phyloP scores from a whole-genome alignment of 2,113 vertebrate genomes.

The Podarcis muralis region DNA sequence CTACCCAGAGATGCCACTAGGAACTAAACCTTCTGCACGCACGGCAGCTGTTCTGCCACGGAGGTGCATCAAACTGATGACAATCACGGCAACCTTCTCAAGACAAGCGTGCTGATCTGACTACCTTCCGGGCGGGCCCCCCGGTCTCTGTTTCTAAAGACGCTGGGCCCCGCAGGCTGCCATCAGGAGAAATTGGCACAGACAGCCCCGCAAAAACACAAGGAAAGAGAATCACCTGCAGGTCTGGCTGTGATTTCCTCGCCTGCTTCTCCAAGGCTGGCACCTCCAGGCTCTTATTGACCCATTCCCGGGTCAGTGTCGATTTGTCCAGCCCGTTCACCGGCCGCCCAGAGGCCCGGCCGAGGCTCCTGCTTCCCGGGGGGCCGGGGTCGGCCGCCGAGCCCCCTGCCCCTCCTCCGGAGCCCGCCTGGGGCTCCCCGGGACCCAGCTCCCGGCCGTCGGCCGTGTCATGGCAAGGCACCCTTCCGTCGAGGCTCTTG shows the following conservation, averaged over 20 bases:
- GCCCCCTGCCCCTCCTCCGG: fast-evolving
- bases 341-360: fast-evolving
- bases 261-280: constrained; percentile 34
- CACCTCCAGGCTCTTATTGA: constrained; percentile 52
- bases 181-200: neutral
- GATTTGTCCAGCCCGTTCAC: constrained; percentile 5
- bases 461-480: neutral
- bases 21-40: too few relatives aligned
- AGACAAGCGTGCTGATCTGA: too few relatives aligned
- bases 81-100: too few relatives aligned
- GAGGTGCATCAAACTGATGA: too few relatives aligned
- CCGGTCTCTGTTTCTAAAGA: neutral
- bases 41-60: too few relatives aligned
- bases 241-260: constrained; percentile 66
- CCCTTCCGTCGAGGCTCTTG: constrained; percentile 72
- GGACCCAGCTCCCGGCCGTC: neutral
- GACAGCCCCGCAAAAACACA: neutral
- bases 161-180: neutral
- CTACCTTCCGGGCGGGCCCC: fast-evolving
- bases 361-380: neutral
- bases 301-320: constrained; percentile 64
- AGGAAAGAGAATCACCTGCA: constrained; percentile 75
- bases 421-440: fast-evolving
- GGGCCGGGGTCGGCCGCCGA: neutral
- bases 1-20: too few relatives aligned